Evolutionary conservation across 2,113 vertebrate species (phyloP), one percentile per base, ranked within the genome.

Genomic region (Pao palembangensis): DNA sequence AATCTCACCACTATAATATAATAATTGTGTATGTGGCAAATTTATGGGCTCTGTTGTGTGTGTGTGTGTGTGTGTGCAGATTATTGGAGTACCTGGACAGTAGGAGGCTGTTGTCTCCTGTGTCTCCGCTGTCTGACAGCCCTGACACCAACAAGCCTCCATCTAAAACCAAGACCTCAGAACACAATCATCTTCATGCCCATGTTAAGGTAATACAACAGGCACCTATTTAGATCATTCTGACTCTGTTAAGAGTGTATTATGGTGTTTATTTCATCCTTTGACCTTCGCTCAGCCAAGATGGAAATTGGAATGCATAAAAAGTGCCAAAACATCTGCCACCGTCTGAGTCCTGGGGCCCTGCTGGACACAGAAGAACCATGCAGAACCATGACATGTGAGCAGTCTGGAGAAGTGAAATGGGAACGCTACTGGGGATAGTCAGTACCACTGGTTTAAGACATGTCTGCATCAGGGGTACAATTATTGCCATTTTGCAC

Each of bases 41-140:
- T 10, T 47, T 6, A 58, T 25, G 15, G 17, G 17, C n/a, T 25
- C 34, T 38, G 34, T 8, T 31, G 15, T 41, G n/a, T 3, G 2
- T 51, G 28, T 3, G 2, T 51, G 28, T 55, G 51, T 59, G 17
- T 60, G 20, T 68, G 61, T 64, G 16, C 78, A 91, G 89, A 58
- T 81, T 75, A 55, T 75, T 84, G 59, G 85, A 89, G 51, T 89
- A 79, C 71, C 78, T 92, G 61, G 93, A 94, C 89, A 92, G 83
- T 87, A 94, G 95, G 82, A 84, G 91, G 77, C 93, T 94, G 13
- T 79, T 91, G 69, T 94, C 95, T 31, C 94, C 95, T 2, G 48
- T 93, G 69, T 95, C 95, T 58, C 94, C 94, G 21, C 84, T 93
- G 75, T 92, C 93, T 0, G 91, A 93, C 67, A 84, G 85, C 62